Base-by-base conservation (phyloP, 2,113 vertebrate genomes). In the Pungitius pungitius region DNA sequence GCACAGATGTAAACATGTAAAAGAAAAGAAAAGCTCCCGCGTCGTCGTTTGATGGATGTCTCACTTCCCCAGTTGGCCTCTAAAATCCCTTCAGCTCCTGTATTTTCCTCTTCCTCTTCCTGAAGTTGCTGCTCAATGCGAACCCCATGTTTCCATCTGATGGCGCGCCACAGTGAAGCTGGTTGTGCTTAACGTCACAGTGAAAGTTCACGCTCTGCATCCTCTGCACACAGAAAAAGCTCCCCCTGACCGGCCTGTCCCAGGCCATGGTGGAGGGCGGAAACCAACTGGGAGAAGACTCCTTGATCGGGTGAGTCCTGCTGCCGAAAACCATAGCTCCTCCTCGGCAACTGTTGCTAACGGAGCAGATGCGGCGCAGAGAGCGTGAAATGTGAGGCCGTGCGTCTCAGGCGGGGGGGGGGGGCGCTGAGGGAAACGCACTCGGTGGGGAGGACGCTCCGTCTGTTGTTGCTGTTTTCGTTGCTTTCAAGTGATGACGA, bases 221-320 rank as follows among this genome's bases (percentile, higher is more conserved):
- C 10, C 40, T 76, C 42, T 67, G 22, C 52, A 30, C 40, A 58
- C 58, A 99, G 98, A 99, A 97, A 91, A 99, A 99, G 54, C 96
- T 99, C 20, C 96, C 97, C 20, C 91, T 98, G 20, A 97, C 96
- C 1, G 95, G 94, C 0, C 93, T 99, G 11, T 97, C 97, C 37
- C 97, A 99, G 79, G 96, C 95, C 2, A 96, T 99, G 96, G 94
- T 95, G 64, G 98, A 99, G 73, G 96, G 97, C 0, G 95, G 95
- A 0, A 64, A 82, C 84, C 96, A 96, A 81, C 88, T 99, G 47
- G 96, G 95, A 37, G 97, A 99, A 69, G 98, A 99, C 63, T 97
- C 96, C 58, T 94, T 99, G 52, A 89, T 99, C 90, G 96, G 96
- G 98, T 99, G 84, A 96, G 95, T 92, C 30, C 33, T 54, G 66